Evolutionary conservation across 92 coral and sea anemone species (phyloP).

Genomic region (Pocillopora meandrina): DNA sequence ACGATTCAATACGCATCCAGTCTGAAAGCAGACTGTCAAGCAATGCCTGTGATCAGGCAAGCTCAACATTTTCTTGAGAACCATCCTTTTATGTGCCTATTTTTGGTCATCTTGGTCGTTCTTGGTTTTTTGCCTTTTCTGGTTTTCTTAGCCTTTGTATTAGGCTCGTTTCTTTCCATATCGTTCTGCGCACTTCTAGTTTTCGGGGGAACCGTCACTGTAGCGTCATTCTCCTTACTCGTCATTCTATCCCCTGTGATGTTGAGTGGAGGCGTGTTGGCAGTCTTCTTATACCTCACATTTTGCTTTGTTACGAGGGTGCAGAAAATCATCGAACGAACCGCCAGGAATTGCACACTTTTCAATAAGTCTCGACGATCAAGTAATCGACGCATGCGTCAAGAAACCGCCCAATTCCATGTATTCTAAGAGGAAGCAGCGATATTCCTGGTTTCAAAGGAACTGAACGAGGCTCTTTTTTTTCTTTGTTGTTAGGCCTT

Average conservation of each 20-base stretch:
- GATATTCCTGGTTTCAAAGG: neutral
- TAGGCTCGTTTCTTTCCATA: neutral
- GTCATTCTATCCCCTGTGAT: neutral
- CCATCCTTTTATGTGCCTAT: neutral
- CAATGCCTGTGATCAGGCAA: neutral
- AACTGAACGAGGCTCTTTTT: neutral
- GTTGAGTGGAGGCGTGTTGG: constrained; percentile 5
- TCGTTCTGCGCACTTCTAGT: constrained; percentile 6
- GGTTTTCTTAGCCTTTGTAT: constrained; percentile 6
- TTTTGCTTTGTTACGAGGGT: neutral
- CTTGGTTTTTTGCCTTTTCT: constrained; percentile 9
- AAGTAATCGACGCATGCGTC: neutral
- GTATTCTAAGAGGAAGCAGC: no score
- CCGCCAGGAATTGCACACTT: neutral
- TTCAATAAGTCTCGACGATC: neutral
- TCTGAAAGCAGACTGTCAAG: neutral
- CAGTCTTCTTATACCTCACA: neutral
- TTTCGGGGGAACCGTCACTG: constrained; percentile 1
- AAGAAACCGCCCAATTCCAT: no score
- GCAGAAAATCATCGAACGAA: neutral
- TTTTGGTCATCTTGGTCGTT: constrained; percentile 3
- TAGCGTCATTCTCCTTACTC: constrained; percentile 13
- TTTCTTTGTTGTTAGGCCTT: no score
- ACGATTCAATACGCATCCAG: neutral
- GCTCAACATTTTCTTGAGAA: neutral